These are phyloP conservation scores for Aplocera efformata DNA, from an alignment of 2,888 invertebrate genomes.

Conservation along the genomic window DNA sequence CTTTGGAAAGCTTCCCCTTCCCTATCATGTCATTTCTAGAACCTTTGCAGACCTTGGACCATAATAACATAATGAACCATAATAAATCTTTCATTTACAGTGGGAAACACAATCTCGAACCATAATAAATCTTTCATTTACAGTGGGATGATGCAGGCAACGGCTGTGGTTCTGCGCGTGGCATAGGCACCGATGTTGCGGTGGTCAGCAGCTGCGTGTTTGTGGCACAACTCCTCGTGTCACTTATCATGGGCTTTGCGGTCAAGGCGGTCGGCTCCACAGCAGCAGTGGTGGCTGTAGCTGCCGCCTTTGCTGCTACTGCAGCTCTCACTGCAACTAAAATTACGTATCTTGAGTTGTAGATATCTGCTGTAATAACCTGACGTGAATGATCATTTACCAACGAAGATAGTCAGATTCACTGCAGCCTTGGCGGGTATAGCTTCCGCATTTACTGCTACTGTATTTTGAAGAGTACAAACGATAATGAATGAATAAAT, in stretches of 20 bases:
- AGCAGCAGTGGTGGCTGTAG: constrained; percentile 92
- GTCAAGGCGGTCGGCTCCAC: constrained; percentile 90
- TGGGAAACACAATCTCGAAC: no score
- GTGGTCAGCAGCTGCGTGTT: constrained; percentile 98
- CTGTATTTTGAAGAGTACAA: no score
- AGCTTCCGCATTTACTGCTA: no score
- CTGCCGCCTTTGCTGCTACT: constrained; percentile 90
- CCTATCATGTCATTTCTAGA: no score
- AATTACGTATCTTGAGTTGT: constrained; percentile 94
- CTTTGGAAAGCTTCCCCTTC: no score
- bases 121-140: constrained; percentile 19
- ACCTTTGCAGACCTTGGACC: no score
- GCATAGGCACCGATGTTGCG: constrained; percentile 96
- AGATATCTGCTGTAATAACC: constrained; percentile 32
- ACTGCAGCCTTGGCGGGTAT: no score
- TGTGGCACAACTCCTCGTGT: constrained; percentile 95
- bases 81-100: constrained; percentile 39
- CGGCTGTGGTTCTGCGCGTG: constrained; percentile 84
- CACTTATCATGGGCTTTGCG: constrained; percentile 91
- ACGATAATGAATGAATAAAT: no score
- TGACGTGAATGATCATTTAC: no score
- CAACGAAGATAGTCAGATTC: no score
- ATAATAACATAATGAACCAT: no score
- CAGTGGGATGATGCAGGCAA: constrained; percentile 72
- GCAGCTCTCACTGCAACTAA: constrained; percentile 92